Conservation (phyloP, 2,888 invertebrate species). For the Dexiosoma caninum region DNA sequence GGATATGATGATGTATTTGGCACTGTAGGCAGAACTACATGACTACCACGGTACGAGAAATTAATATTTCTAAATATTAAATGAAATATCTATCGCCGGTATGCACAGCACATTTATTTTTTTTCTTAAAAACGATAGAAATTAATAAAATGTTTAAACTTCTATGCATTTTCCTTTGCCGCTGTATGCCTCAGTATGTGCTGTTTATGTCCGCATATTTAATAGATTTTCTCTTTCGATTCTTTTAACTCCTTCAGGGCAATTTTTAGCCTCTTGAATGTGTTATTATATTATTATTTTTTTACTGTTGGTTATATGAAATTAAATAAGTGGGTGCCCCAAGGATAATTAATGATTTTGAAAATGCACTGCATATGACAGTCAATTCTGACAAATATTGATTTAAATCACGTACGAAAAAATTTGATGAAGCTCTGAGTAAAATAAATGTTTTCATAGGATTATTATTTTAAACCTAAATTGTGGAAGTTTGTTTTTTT, state of each 20-base stretch:
- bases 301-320: conserved; percentile 23
- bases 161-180: neutral
- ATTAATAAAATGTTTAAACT: neutral
- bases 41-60: no score
- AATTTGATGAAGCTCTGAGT: neutral
- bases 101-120: no score
- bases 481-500: neutral
- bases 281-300: neutral
- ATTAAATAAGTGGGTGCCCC: conserved; percentile 33
- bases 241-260: neutral
- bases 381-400: conserved; percentile 1
- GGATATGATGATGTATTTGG: no score
- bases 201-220: neutral
- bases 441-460: neutral
- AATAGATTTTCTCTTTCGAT: neutral
- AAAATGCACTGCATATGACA: neutral
- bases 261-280: neutral
- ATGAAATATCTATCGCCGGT: no score
- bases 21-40: no score
- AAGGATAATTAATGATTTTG: conserved; percentile 21
- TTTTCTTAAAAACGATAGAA: no score
- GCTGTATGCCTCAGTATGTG: neutral
- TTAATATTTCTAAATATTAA: no score
- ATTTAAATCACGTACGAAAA: neutral
- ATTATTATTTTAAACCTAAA: neutral